phyloP scores from a whole-genome alignment of 2,888 invertebrate genomes.

The Conchocele bisecta region DNA sequence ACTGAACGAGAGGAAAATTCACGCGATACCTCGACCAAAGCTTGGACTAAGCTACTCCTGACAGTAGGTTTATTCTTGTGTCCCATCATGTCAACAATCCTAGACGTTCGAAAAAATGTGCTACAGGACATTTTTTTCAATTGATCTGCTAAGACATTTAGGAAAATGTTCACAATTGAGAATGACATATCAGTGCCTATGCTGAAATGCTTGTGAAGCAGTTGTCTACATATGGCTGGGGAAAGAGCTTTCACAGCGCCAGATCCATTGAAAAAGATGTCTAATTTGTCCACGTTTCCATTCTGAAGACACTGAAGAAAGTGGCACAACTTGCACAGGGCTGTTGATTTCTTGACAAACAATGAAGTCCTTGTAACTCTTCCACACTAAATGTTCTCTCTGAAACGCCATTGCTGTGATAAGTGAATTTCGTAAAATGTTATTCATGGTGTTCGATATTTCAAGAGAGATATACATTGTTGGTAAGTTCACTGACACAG shows the following conservation, averaged over 20 bases:
- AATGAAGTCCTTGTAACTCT: constrained; percentile 45
- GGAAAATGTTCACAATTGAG: constrained; percentile 52
- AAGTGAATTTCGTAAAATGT: constrained; percentile 57
- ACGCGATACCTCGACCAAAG: constrained; percentile 36
- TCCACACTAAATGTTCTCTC: constrained; percentile 49
- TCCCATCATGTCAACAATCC: constrained; percentile 48
- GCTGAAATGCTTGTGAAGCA: constrained; percentile 49
- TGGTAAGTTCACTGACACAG: constrained; percentile 32
- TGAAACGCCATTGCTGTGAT: constrained; percentile 56
- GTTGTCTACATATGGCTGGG: constrained; percentile 24
- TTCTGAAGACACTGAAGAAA: constrained; percentile 48
- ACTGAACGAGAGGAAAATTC: constrained; percentile 52
- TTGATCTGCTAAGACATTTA: constrained; percentile 68
- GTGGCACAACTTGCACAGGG: constrained; percentile 65
- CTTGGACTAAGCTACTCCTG: constrained; percentile 34
- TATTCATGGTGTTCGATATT: constrained; percentile 62
- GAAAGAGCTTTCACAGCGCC: constrained; percentile 36
- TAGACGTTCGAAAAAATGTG: constrained; percentile 54
- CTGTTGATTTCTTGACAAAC: constrained; percentile 58
- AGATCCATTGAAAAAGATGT: constrained; percentile 45
- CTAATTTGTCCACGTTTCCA: constrained; percentile 44
- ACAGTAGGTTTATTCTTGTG: constrained; percentile 6
- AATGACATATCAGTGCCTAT: constrained; percentile 48
- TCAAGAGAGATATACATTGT: constrained; percentile 57
- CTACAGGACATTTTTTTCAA: constrained; percentile 67